A percentile compares a stretch with the other conserved stretches of the same genome.
Conservation (phyloP, 2,888 invertebrate species). For the Sarcophaga carnaria region DNA sequence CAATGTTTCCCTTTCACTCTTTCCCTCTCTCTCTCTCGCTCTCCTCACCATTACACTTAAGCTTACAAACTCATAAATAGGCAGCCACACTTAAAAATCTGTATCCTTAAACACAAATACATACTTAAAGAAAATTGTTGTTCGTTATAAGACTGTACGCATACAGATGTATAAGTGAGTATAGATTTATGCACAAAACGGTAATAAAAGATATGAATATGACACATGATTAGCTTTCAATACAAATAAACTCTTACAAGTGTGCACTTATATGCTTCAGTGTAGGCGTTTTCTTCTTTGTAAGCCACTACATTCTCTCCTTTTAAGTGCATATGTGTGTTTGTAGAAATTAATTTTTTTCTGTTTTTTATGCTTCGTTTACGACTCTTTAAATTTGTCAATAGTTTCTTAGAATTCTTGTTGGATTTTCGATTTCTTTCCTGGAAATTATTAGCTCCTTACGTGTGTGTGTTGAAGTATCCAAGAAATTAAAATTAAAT, state of each 20-base stretch:
- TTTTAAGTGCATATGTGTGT: neutral
- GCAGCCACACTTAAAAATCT: neutral
- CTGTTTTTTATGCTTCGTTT: neutral
- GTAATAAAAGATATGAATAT: conserved; percentile 51
- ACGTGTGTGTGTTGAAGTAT: neutral
- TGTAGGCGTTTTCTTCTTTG: conserved; percentile 3
- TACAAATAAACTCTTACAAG: conserved; percentile 40
- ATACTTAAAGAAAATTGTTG: conserved; percentile 22
- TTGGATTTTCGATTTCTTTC: neutral
- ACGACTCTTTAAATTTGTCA: conserved; percentile 5
- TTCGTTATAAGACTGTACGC: neutral
- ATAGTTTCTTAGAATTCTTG: neutral
- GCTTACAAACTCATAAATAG: conserved; percentile 15
- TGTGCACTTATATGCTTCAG: conserved; percentile 15
- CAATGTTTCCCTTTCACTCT: too few relatives aligned
- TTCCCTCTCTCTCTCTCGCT: neutral
- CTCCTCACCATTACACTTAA: conserved; percentile 1
- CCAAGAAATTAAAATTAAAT: conserved; percentile 1
- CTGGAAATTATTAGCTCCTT: neutral
- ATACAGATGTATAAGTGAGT: neutral
- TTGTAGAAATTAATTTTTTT: neutral
- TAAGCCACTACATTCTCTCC: neutral
- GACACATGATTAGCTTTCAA: conserved; percentile 70
- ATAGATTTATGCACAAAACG: neutral
- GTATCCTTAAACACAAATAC: conserved; percentile 24